A percentile compares a stretch with the other conserved stretches of the same genome.
Conservation (phyloP, 2,888 invertebrate species). For the Nasonia oneida region DNA sequence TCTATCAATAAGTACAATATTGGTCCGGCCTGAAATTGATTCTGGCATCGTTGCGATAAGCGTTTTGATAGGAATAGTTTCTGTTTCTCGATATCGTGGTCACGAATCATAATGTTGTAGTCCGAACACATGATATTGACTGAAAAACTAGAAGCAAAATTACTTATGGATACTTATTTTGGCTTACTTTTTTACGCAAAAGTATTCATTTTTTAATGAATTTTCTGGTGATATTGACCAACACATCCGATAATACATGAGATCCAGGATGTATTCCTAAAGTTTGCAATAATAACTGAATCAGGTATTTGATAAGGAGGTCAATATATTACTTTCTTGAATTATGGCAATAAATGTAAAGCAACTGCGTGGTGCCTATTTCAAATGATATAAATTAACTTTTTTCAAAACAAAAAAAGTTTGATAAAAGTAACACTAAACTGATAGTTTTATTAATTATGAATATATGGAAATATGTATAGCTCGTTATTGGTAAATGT, state of each 20-base stretch:
- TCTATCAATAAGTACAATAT: constrained; percentile 35
- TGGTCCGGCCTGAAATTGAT: neutral
- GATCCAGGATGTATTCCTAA: neutral
- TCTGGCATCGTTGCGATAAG: neutral
- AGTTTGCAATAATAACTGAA: neutral
- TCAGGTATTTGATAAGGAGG: neutral
- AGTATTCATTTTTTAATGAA: neutral
- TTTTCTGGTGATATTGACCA: neutral
- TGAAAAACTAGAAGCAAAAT: neutral
- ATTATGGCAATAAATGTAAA: too few species aligned
- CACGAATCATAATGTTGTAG: neutral
- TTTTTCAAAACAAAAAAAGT: neutral
- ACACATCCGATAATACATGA: neutral
- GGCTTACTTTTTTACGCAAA: neutral
- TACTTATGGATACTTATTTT: neutral
- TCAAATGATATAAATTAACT: neutral
- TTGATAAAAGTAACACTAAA: neutral
- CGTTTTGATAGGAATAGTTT: neutral
- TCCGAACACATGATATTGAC: neutral
- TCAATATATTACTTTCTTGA: too few species aligned
- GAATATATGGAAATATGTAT: too few species aligned
- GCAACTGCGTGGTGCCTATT: too few species aligned
- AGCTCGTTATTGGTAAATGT: neutral
- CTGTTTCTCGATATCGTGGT: neutral
- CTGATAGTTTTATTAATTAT: too few species aligned